Percentiles rank a stretch among this genome's conserved stretches.
Conservation (phyloP, 2,888 invertebrate species). For the Pycnomerus fuliginosus region DNA sequence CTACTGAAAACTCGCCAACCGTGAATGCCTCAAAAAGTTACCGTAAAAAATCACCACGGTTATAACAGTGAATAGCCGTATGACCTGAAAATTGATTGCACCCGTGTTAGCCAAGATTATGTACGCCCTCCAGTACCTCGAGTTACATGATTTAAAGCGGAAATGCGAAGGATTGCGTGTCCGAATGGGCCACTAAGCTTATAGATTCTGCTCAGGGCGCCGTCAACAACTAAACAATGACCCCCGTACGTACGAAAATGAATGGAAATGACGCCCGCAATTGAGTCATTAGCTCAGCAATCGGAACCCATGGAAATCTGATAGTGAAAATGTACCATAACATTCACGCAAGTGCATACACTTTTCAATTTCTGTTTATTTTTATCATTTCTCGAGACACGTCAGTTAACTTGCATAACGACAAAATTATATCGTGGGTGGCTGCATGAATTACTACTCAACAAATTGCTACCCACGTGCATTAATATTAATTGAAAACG, state of each 20-base stretch:
- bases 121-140: slow-evolving; percentile 10
- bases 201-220: slow-evolving; percentile 31
- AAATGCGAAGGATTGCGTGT: slow-evolving; percentile 28
- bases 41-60: no score
- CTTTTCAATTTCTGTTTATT: slow-evolving; percentile 15
- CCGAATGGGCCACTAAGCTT: slow-evolving; percentile 23
- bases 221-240: slow-evolving; percentile 32
- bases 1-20: no score
- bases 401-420: slow-evolving; percentile 7
- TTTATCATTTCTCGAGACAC: slow-evolving; percentile 5
- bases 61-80: no score
- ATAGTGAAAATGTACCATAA: slow-evolving; percentile 21
- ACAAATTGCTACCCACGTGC: no score
- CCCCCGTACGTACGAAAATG: slow-evolving; percentile 21
- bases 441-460: neutral
- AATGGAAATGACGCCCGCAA: slow-evolving; percentile 43
- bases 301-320: slow-evolving; percentile 30
- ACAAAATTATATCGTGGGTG: slow-evolving; percentile 10
- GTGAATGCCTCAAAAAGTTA: no score
- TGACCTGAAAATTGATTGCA: no score
- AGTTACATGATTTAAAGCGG: slow-evolving; percentile 17
- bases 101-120: slow-evolving; percentile 4
- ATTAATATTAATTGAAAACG: no score
- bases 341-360: slow-evolving; percentile 14
- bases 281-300: slow-evolving; percentile 47